A percentile compares a stretch with the other conserved stretches of the same genome.
These are phyloP conservation scores for Cepaea hortensis DNA, from an alignment of 2,888 invertebrate species.

Conservation along the genomic window DNA sequence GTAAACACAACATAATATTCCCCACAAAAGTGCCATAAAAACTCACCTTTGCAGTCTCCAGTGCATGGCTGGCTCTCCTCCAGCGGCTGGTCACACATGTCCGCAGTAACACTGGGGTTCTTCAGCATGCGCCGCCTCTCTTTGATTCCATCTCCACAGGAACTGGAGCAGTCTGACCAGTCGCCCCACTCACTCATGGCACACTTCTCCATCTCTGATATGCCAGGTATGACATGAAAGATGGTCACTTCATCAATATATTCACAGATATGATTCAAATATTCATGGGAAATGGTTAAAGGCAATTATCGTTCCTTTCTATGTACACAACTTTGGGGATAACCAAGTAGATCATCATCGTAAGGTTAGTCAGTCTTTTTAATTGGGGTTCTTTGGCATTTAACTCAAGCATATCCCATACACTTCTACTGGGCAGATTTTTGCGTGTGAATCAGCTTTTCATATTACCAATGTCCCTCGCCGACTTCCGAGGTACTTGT, in stretches of 20 bases:
- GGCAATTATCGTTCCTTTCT: too few relatives aligned
- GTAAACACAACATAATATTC: too few relatives aligned
- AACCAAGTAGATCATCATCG: too few relatives aligned
- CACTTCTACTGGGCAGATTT: too few relatives aligned
- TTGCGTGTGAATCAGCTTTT: too few relatives aligned
- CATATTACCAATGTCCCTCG: too few relatives aligned
- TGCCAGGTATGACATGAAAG: neutral
- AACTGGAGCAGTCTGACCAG: slow-evolving; percentile 78
- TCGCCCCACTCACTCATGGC: slow-evolving; percentile 77
- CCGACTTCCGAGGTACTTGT: too few relatives aligned
- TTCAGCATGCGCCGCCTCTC: slow-evolving; percentile 79
- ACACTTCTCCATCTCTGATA: slow-evolving; percentile 79
- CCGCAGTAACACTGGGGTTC: slow-evolving; percentile 65
- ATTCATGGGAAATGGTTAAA: neutral
- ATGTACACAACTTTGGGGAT: too few relatives aligned
- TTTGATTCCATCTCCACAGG: slow-evolving; percentile 81
- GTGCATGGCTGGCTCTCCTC: slow-evolving; percentile 71
- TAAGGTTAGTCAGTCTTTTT: too few relatives aligned
- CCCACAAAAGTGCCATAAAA: neutral
- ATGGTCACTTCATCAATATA: neutral
- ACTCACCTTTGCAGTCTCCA: slow-evolving; percentile 62
- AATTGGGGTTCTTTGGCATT: too few relatives aligned
- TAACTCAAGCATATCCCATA: too few relatives aligned
- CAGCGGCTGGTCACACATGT: slow-evolving; percentile 68
- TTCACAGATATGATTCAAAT: neutral